These are phyloP conservation scores for Corythornis cristatus DNA, from an alignment of 2,113 vertebrate genomes.

Conservation along the genomic window DNA sequence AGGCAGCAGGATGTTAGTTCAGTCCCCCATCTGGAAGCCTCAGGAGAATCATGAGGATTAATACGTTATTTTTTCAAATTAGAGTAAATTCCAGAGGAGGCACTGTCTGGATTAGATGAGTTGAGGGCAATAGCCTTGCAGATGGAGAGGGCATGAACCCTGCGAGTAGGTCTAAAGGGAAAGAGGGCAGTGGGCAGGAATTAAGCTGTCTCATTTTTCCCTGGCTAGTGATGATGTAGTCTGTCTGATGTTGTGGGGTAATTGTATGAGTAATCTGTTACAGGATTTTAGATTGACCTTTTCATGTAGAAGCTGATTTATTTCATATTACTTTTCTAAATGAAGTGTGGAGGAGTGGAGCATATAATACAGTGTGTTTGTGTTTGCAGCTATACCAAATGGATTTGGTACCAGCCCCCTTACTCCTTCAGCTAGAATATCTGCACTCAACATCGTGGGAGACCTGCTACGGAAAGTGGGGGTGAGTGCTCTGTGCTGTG, in stretches of 20 bases:
- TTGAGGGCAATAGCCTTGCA: not conserved
- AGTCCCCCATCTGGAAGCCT: not conserved
- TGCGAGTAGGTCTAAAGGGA: not conserved
- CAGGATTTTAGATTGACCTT: not conserved
- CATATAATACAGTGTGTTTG: not conserved
- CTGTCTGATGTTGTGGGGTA: not conserved
- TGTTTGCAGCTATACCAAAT: constrained; percentile 86
- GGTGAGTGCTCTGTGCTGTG: constrained; percentile 76
- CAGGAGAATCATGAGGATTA: not conserved
- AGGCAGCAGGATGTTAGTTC: not conserved
- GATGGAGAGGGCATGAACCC: not conserved
- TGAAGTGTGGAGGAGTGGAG: not conserved
- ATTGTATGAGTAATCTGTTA: not conserved
- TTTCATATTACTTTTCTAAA: not conserved
- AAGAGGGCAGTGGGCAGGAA: not conserved
- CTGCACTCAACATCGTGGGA: constrained; percentile 97
- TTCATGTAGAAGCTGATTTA: not conserved
- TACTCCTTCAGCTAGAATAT: constrained; percentile 95
- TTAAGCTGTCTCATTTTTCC: not conserved
- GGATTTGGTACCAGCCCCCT: constrained; percentile 91
- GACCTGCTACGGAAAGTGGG: constrained; percentile 98
- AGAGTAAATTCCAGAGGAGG: not conserved
- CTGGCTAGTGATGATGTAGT: not conserved
- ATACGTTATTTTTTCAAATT: not conserved
- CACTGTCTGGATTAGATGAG: not conserved